Evolutionary conservation across 2,888 invertebrate species (phyloP), one percentile per base, ranked within the genome.

Genomic region (Pseudococcus viburni): DNA sequence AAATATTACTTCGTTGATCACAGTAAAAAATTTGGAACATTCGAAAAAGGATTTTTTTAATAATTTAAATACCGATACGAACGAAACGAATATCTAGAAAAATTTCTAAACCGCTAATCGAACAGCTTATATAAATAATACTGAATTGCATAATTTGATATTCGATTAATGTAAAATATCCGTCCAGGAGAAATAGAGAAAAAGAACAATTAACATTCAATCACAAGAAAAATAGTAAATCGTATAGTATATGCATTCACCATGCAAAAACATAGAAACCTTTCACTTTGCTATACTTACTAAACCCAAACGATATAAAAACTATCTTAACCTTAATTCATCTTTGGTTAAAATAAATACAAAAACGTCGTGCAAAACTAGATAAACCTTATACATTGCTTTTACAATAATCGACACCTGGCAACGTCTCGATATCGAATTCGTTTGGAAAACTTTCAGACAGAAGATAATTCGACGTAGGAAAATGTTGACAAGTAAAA

Each of bases 261-360:
- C 80, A 83, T 46, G 80, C 80, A 83, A 46, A n/a, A 73, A 64
- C 19, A 9, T 64, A 64, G 22, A 64, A 19, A 64, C 19, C 64
- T 11, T 22, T 73, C 33, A 73, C 8, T 73, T 73, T 17, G 17
- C 73, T 73, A 73, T 17, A 73, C 73, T 15, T 33, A 64, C 64
- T 15, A 17, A 33, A 73, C 33, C 73, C 73, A 17, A 73, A 73
- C 33, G 17, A 39, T 64, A 77, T 83, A 46, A 46, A 46, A 83
- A 42, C 46, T 83, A 83, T 19, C 80, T 77, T 83, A 83, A 73
- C 73, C 33, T 46, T 83, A 83, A 77, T 77, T 77, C 77, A 83
- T 83, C 80, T 83, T 83, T 83, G 80, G 80, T 83, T 83, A 83
- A 46, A 83, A 83, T 83, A 83, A 83, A 83, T 83, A 83, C 80